phyloP scores from a whole-genome alignment of 2,888 invertebrate genomes.

The Agriopis leucophaearia region DNA sequence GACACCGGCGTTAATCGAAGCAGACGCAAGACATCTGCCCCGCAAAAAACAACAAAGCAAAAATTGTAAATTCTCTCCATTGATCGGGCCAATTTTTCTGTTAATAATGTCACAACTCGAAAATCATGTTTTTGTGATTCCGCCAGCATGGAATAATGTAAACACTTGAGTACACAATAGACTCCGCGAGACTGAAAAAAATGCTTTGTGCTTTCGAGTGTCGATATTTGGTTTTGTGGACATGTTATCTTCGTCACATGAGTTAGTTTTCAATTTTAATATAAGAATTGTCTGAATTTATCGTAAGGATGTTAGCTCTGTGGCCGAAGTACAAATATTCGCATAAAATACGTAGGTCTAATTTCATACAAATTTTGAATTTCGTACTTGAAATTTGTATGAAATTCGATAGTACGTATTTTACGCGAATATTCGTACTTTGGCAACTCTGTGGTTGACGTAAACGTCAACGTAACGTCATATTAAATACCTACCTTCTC shows the following conservation, averaged over 20 bases:
- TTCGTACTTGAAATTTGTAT: no score
- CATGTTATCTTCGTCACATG: slow-evolving; percentile 45
- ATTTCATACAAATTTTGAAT: no score
- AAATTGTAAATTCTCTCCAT: slow-evolving; percentile 66
- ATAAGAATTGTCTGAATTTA: no score
- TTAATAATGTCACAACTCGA: slow-evolving; percentile 80
- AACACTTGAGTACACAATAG: slow-evolving; percentile 73
- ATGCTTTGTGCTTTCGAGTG: slow-evolving; percentile 58
- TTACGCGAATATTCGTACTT: no score
- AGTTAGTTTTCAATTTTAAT: slow-evolving; percentile 6
- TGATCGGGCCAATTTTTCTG: slow-evolving; percentile 76
- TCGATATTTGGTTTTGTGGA: slow-evolving; percentile 61
- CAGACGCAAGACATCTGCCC: slow-evolving; percentile 79
- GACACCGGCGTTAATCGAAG: slow-evolving; percentile 77
- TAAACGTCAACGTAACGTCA: no score
- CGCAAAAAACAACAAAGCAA: slow-evolving; percentile 73
- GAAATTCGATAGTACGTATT: no score
- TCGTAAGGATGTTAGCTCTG: no score
- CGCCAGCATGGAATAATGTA: slow-evolving; percentile 62
- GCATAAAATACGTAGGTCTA: no score
- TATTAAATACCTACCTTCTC: no score
- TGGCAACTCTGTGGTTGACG: no score
- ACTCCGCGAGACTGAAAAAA: slow-evolving; percentile 49
- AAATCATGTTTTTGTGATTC: slow-evolving; percentile 66
- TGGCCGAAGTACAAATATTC: no score